Percentiles rank a stretch among this genome's conserved stretches.
These are phyloP conservation scores for Mustelus asterias DNA, from an alignment of 2,113 vertebrate species.

Conservation along the genomic window DNA sequence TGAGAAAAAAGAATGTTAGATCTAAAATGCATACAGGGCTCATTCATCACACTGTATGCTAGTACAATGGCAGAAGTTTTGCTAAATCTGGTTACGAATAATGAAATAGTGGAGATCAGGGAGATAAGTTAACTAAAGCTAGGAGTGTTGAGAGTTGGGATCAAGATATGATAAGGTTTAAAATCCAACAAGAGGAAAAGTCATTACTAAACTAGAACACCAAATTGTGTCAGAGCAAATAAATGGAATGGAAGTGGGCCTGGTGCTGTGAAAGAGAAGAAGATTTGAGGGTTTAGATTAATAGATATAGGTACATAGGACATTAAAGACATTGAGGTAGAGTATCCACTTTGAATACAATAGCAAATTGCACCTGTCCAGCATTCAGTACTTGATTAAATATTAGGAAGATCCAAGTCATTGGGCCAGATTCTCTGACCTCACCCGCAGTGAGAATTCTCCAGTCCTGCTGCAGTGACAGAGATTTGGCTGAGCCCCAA, in stretches of 20 bases:
- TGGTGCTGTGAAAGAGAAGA: not conserved
- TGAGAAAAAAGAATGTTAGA: not conserved
- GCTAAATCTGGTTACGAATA: slow-evolving; percentile 13
- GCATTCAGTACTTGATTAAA: too few relatives aligned
- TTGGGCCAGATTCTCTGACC: too few relatives aligned
- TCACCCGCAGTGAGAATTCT: too few relatives aligned
- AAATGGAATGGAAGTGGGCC: not conserved
- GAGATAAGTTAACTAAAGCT: not conserved
- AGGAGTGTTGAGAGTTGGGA: not conserved
- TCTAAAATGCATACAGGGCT: not conserved
- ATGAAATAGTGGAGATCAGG: not conserved
- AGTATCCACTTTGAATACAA: not conserved
- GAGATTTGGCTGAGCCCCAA: too few relatives aligned
- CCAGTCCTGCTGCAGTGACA: too few relatives aligned
- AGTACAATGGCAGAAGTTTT: not conserved
- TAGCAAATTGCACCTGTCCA: too few relatives aligned
- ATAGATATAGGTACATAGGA: not conserved
- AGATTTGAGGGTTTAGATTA: not conserved
- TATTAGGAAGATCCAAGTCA: too few relatives aligned
- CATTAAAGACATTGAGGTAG: not conserved
- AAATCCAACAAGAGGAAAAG: not conserved
- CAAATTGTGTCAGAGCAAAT: not conserved
- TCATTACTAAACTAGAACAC: not conserved
- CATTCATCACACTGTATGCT: not conserved
- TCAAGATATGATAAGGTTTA: not conserved